A percentile compares a stretch with the other conserved stretches of the same genome.
phyloP scores from a whole-genome alignment of 1,140 invertebrate species.

The Frieseomelitta varia region DNA sequence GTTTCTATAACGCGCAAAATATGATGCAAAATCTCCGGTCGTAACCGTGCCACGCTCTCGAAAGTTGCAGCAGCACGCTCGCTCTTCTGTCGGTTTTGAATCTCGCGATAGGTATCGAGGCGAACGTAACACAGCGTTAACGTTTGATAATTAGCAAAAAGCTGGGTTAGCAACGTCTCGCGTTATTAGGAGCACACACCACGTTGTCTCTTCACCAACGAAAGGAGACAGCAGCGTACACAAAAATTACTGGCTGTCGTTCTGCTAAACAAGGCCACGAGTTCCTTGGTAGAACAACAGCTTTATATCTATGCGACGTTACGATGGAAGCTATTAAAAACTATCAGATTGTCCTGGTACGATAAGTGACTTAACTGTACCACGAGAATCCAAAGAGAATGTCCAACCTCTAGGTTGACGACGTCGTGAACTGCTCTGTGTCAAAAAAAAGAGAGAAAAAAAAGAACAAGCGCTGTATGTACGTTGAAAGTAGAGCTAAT shows the following conservation, averaged over 20 bases:
- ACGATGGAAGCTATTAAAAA: conserved; percentile 40
- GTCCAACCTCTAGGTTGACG: background rate
- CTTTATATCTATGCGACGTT: background rate
- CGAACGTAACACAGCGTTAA: background rate
- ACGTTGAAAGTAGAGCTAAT: conserved; percentile 9
- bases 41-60: background rate
- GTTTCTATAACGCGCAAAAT: conserved; percentile 3
- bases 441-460: background rate
- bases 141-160: conserved; percentile 44
- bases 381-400: background rate
- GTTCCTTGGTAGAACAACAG: conserved; percentile 18
- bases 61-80: conserved; percentile 6
- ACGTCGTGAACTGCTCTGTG: background rate
- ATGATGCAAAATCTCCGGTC: background rate
- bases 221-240: background rate
- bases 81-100: background rate
- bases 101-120: conserved; percentile 9
- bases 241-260: background rate
- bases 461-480: background rate
- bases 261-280: conserved; percentile 8
- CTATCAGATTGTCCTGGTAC: conserved; percentile 24
- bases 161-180: background rate
- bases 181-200: background rate
- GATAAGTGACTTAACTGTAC: conserved; percentile 47
- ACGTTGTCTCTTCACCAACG: too few species aligned